Evolutionary conservation across 2,113 vertebrate species (phyloP).

Genomic region (Gobiocypris rarus): DNA sequence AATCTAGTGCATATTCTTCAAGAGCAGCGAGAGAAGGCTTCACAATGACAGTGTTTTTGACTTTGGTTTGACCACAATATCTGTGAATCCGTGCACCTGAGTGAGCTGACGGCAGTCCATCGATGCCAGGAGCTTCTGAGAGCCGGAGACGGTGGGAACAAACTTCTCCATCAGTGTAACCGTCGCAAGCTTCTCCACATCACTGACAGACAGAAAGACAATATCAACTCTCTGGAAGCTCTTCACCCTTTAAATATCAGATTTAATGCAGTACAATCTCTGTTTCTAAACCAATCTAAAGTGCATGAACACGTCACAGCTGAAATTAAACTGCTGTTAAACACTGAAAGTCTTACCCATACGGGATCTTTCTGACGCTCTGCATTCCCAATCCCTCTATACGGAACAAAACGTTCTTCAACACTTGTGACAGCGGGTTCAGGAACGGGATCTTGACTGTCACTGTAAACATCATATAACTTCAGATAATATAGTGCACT

Average conservation of each 20-base stretch:
- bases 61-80: conserved; percentile 69
- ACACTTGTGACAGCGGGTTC: conserved; percentile 80
- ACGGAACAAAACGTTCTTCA: conserved; percentile 79
- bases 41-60: background rate
- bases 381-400: conserved; percentile 85
- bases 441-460: conserved; percentile 82
- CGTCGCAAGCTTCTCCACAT: conserved; percentile 76
- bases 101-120: conserved; percentile 84
- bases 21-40: too few species aligned
- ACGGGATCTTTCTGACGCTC: conserved; percentile 68
- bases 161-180: conserved; percentile 78
- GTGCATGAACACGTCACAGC: background rate
- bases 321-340: background rate
- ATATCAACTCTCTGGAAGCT: background rate
- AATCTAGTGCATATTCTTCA: too few species aligned
- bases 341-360: conserved; percentile 77
- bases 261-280: background rate
- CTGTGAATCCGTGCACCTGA: conserved; percentile 83
- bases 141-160: conserved; percentile 32
- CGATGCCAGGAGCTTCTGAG: conserved; percentile 83
- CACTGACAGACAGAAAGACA: conserved; percentile 71
- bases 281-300: background rate
- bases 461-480: conserved; percentile 28
- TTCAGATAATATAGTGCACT: background rate
- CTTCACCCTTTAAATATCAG: background rate